These are phyloP conservation scores for Takifugu rubripes DNA, from an alignment of 2,797 vertebrate species.

Conservation along the genomic window DNA sequence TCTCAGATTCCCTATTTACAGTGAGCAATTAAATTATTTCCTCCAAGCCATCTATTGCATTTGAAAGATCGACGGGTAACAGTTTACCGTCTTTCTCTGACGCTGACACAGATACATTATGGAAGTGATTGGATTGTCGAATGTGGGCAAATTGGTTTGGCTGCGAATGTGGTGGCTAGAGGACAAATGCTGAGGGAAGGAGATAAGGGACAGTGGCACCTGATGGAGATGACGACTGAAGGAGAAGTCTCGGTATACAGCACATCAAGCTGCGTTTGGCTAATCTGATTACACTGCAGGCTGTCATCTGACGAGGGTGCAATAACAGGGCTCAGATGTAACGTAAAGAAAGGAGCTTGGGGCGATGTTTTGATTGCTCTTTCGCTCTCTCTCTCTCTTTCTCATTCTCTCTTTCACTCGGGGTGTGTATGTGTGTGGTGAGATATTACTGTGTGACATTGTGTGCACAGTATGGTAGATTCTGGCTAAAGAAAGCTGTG, in stretches of 20 bases:
- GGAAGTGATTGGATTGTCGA: slow-evolving; percentile 62
- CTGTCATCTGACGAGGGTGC: slow-evolving; percentile 34
- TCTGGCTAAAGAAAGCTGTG: too few relatives aligned
- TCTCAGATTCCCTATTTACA: slow-evolving; percentile 31
- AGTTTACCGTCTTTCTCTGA: slow-evolving; percentile 28
- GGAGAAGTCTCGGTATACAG: slow-evolving; percentile 42
- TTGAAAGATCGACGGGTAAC: slow-evolving; percentile 57
- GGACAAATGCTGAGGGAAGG: slow-evolving; percentile 42
- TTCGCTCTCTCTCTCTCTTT: too few relatives aligned
- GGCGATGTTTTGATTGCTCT: slow-evolving; percentile 19
- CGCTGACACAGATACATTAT: slow-evolving; percentile 62
- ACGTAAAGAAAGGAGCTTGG: slow-evolving; percentile 14
- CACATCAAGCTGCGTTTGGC: slow-evolving; percentile 53
- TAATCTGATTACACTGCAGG: slow-evolving; percentile 58
- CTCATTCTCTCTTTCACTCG: too few relatives aligned
- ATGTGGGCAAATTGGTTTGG: slow-evolving; percentile 58
- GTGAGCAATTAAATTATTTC: slow-evolving; percentile 45
- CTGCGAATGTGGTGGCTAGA: slow-evolving; percentile 42
- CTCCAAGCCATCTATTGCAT: slow-evolving; percentile 38
- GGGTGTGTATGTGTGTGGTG: too few relatives aligned
- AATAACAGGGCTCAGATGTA: slow-evolving; percentile 34
- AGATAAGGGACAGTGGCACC: slow-evolving; percentile 53
- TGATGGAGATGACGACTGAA: slow-evolving; percentile 51
- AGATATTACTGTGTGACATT: too few relatives aligned
- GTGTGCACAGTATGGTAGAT: too few relatives aligned